These are phyloP conservation scores for Catharus minimus DNA, from an alignment of 2,113 vertebrate genomes.

Conservation along the genomic window DNA sequence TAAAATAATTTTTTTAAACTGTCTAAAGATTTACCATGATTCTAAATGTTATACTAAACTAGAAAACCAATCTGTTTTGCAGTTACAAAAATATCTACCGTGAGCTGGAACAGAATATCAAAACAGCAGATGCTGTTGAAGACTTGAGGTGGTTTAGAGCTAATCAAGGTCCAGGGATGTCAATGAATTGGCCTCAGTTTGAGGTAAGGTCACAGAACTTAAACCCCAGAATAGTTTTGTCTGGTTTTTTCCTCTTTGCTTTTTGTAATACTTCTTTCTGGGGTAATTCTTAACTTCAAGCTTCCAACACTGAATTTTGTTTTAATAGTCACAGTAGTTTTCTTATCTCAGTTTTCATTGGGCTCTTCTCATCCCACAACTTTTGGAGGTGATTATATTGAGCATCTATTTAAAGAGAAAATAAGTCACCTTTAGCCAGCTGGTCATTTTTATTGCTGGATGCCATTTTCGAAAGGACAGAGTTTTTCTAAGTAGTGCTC, in stretches of 20 bases:
- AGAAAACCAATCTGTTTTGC: constrained; percentile 23
- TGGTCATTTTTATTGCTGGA: neutral
- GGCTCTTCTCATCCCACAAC: rapidly evolving
- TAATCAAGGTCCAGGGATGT: constrained; percentile 93
- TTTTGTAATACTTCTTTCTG: neutral
- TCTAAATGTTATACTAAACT: neutral
- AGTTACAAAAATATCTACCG: constrained; percentile 90
- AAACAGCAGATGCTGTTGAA: constrained; percentile 85
- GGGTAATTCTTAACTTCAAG: neutral
- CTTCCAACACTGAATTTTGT: neutral
- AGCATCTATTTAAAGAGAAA: neutral
- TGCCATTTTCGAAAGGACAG: neutral
- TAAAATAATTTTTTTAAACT: neutral
- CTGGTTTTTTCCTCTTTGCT: neutral
- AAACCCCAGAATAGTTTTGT: neutral
- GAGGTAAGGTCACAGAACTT: constrained; percentile 80
- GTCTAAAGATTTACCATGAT: neutral
- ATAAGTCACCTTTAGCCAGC: neutral
- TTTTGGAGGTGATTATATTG: neutral
- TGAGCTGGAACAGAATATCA: constrained; percentile 89
- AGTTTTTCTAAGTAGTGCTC: neutral
- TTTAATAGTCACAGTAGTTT: neutral
- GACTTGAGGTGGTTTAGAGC: constrained; percentile 93
- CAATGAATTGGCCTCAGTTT: constrained; percentile 98
- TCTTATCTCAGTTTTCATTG: neutral